phyloP scores from a whole-genome alignment of 2,113 vertebrate genomes.

The Siniperca chuatsi region DNA sequence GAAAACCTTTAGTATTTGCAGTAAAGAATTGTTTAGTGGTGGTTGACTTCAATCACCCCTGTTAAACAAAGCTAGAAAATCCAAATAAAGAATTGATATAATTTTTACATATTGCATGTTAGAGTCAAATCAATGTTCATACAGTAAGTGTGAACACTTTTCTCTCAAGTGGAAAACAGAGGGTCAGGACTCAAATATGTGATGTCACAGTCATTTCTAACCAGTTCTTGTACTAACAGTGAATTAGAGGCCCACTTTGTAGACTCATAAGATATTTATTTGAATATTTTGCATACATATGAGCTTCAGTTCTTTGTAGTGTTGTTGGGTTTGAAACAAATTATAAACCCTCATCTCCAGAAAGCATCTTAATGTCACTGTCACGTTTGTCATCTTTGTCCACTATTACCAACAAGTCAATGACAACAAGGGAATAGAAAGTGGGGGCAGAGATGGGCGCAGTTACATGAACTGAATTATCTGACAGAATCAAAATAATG shows the following conservation, averaged over 20 bases:
- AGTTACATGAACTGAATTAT: constrained; percentile 17
- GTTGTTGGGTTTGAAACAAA: constrained; percentile 53
- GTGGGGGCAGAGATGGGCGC: not conserved
- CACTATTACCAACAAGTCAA: constrained; percentile 26
- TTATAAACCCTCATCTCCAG: constrained; percentile 50
- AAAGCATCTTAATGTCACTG: constrained; percentile 47
- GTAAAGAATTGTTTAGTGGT: not conserved
- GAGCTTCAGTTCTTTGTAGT: constrained; percentile 51
- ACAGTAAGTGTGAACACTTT: not conserved
- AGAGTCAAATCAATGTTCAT: constrained; percentile 20
- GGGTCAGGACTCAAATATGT: constrained; percentile 40
- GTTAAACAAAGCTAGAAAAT: constrained; percentile 10
- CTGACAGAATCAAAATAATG: constrained; percentile 23
- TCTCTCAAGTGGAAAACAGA: constrained; percentile 24
- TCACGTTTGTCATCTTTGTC: constrained; percentile 39
- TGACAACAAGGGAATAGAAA: constrained; percentile 31
- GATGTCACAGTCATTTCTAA: constrained; percentile 47
- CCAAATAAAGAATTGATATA: not conserved
- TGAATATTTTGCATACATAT: constrained; percentile 55
- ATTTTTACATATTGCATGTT: constrained; percentile 26
- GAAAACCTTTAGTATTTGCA: not conserved
- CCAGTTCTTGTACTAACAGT: constrained; percentile 62
- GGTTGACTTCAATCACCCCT: constrained; percentile 5
- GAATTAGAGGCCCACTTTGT: constrained; percentile 55
- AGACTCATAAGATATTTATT: constrained; percentile 67